Conservation (phyloP, 2,888 invertebrate genomes). For the Hybos culiciformis region DNA sequence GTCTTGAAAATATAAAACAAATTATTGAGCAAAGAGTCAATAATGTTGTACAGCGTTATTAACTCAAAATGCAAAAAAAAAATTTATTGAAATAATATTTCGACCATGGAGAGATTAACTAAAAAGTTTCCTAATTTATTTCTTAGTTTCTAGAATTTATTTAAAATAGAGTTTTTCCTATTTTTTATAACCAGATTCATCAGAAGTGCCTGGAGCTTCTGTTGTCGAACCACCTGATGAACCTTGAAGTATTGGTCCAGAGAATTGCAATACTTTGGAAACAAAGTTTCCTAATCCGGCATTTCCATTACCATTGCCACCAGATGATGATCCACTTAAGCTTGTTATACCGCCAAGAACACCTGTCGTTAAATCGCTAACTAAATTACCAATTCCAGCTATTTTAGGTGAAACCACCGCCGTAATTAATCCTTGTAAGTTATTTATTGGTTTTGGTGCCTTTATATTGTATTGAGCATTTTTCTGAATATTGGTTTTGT, state of each 20-base stretch:
- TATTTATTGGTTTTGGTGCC: conserved; percentile 46
- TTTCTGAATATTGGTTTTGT: conserved; percentile 58
- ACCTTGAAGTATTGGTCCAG: conserved; percentile 35
- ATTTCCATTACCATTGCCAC: conserved; percentile 32
- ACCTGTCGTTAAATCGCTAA: conserved; percentile 47
- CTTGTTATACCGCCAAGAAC: conserved; percentile 39
- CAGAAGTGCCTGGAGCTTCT: conserved; percentile 26
- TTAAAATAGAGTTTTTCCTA: too few species aligned
- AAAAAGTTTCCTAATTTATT: too few species aligned
- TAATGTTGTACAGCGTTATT: too few species aligned
- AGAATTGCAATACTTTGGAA: conserved; percentile 32
- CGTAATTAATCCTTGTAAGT: conserved; percentile 49
- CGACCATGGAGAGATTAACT: too few species aligned
- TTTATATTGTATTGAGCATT: conserved; percentile 63
- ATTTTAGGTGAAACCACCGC: conserved; percentile 59
- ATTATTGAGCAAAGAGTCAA: too few species aligned
- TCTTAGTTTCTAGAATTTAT: too few species aligned
- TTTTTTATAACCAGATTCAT: conserved; percentile 31
- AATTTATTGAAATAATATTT: too few species aligned
- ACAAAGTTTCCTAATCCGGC: conserved; percentile 32
- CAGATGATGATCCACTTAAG: conserved; percentile 36
- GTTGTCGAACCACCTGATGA: conserved; percentile 30
- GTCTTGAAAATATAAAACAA: too few species aligned
- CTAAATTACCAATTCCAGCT: conserved; percentile 51
- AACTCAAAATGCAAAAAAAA: too few species aligned